Percentiles rank a stretch among this genome's conserved stretches.
phyloP scores from a whole-genome alignment of 2,113 vertebrate species.

The Jacana jacana region DNA sequence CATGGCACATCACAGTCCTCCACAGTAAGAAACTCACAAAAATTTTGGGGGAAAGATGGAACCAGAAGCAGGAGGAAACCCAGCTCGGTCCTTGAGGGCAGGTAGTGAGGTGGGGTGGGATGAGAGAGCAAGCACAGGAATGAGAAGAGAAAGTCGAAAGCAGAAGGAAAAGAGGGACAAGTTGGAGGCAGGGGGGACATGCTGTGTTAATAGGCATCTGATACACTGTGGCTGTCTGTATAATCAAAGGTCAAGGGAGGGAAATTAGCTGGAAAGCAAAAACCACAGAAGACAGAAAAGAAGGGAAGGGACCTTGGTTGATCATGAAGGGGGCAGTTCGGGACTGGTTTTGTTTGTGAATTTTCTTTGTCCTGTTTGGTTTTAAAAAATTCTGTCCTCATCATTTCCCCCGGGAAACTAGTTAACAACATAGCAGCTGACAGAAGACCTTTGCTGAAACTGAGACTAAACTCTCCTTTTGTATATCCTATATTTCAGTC shows the following conservation, averaged over 20 bases:
- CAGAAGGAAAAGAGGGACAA: not conserved
- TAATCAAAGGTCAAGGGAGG: not conserved
- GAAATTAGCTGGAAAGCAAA: not conserved
- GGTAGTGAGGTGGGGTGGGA: not conserved
- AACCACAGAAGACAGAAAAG: not conserved
- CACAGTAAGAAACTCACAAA: not conserved
- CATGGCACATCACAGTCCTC: not conserved
- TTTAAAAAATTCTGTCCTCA: not conserved
- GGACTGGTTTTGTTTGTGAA: not conserved
- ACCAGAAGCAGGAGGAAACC: not conserved
- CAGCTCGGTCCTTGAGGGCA: not conserved
- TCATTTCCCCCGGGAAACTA: conserved; percentile 6
- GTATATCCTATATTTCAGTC: not conserved
- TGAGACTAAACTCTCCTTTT: conserved; percentile 33
- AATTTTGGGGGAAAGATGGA: not conserved
- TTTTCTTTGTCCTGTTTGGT: not conserved
- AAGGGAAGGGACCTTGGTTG: not conserved
- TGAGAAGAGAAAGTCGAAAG: not conserved
- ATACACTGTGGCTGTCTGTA: not conserved
- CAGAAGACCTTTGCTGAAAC: conserved; percentile 26
- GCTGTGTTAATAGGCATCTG: not conserved
- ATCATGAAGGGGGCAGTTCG: fast-evolving
- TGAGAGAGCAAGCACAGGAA: not conserved
- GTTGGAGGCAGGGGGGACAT: not conserved
- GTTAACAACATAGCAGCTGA: not conserved